Evolutionary conservation across 2,797 vertebrate genomes (phyloP).

Genomic region (Gambelia wislizenii): DNA sequence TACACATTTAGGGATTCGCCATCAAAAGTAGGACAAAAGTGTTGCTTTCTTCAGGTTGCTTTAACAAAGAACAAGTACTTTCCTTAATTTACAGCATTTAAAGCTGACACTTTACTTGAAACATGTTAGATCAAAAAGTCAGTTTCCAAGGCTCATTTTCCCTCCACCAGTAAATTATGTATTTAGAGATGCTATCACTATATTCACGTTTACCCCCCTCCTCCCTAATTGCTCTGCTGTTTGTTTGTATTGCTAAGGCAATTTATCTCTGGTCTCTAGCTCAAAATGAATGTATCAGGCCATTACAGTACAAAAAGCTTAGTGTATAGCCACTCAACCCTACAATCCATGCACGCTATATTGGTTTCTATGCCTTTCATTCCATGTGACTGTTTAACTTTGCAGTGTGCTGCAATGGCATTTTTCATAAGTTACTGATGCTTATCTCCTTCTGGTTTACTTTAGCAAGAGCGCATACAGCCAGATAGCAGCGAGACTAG

Average conservation of each 20-base stretch:
- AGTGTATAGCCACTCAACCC: conserved; percentile 73
- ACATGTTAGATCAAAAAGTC: conserved; percentile 49
- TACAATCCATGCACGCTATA: conserved; percentile 69
- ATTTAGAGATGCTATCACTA: conserved; percentile 67
- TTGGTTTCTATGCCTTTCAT: conserved; percentile 63
- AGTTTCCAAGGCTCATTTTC: conserved; percentile 51
- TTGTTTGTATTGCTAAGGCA: conserved; percentile 76
- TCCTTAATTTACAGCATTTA: conserved; percentile 52
- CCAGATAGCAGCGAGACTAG: conserved; percentile 31
- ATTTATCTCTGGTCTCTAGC: conserved; percentile 74
- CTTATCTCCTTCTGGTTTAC: conserved; percentile 64
- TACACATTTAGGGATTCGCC: not conserved
- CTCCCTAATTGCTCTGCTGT: conserved; percentile 70
- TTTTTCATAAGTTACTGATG: conserved; percentile 74
- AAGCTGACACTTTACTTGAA: conserved; percentile 47
- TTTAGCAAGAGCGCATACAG: conserved; percentile 49
- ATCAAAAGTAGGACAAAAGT: conserved; percentile 41
- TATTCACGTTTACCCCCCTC: conserved; percentile 48
- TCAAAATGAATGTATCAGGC: conserved; percentile 75
- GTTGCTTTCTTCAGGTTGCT: conserved; percentile 48
- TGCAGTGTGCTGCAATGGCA: conserved; percentile 66
- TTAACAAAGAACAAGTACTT: conserved; percentile 45
- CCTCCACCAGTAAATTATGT: conserved; percentile 51
- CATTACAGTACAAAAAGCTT: conserved; percentile 71
- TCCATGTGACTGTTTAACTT: conserved; percentile 65